phyloP scores from a whole-genome alignment of 1,140 invertebrate genomes.

The Odontomachus brunneus region DNA sequence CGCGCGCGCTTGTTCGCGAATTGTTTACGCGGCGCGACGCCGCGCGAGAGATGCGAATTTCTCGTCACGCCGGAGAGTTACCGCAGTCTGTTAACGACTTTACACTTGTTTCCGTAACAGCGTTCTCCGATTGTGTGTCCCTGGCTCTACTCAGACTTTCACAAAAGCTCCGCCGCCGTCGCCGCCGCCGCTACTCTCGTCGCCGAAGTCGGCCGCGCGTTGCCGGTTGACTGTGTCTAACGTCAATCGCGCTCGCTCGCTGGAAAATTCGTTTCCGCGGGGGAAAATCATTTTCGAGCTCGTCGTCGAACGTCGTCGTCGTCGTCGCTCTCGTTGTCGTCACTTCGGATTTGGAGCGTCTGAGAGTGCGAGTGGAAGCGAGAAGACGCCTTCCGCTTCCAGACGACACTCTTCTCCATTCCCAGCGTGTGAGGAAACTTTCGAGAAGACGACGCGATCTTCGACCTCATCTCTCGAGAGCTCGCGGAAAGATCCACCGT shows the following conservation, averaged over 20 bases:
- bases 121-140: constrained; percentile 45
- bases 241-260: constrained; percentile 45
- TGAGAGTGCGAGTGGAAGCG: neutral
- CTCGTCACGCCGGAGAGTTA: constrained; percentile 54
- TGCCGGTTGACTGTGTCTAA: constrained; percentile 38
- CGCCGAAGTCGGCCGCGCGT: constrained; percentile 46
- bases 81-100: constrained; percentile 65
- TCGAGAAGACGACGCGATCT: neutral
- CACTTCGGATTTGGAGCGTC: constrained; percentile 5
- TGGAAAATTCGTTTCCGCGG: constrained; percentile 52
- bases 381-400: neutral
- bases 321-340: neutral
- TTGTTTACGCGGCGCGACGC: constrained; percentile 62
- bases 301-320: constrained; percentile 42
- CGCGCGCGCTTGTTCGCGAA: constrained; percentile 45
- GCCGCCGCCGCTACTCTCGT: constrained; percentile 12
- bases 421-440: neutral
- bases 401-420: neutral
- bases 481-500: neutral
- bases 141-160: constrained; percentile 47
- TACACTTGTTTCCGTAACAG: constrained; percentile 62
- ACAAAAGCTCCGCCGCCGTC: constrained; percentile 43
- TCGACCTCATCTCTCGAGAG: neutral
- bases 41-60: constrained; percentile 49
- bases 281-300: constrained; percentile 47